Evolutionary conservation across 1,140 invertebrate genomes (phyloP).

Genomic region (Drosophila nigromelanica): DNA sequence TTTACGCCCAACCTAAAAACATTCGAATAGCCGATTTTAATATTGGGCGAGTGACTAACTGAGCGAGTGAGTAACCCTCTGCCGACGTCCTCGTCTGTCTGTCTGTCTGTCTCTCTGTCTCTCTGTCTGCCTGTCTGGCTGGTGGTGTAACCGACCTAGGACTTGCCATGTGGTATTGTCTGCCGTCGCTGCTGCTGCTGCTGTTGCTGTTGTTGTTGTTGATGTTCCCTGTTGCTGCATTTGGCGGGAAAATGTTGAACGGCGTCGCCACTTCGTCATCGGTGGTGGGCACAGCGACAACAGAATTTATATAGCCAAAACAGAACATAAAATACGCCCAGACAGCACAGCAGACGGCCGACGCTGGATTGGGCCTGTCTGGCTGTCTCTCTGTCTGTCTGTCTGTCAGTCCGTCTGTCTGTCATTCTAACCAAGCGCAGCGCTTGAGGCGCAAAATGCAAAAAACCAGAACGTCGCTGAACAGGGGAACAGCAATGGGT

Average conservation of each 20-base stretch:
- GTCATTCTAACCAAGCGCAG: slow-evolving; percentile 43
- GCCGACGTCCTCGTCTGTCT: not conserved
- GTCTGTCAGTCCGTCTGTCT: slow-evolving; percentile 10
- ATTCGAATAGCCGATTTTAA: slow-evolving; percentile 72
- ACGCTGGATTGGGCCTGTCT: not conserved
- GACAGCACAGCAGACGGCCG: slow-evolving; percentile 31
- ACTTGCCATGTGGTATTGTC: slow-evolving; percentile 81
- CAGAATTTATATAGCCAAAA: slow-evolving; percentile 68
- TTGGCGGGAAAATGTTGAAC: slow-evolving; percentile 68
- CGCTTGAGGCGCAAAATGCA: slow-evolving; percentile 59
- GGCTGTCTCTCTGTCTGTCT: not conserved
- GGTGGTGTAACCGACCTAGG: slow-evolving; percentile 81
- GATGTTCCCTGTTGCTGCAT: slow-evolving; percentile 46
- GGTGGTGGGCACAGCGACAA: slow-evolving; percentile 47
- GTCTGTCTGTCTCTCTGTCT: slow-evolving; percentile 9
- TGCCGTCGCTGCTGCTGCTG: slow-evolving; percentile 46
- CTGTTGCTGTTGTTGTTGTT: slow-evolving; percentile 6
- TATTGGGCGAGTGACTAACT: slow-evolving; percentile 33
- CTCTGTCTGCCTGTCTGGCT: slow-evolving; percentile 21
- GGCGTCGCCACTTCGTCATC: slow-evolving; percentile 18
- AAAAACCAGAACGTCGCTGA: slow-evolving; percentile 64
- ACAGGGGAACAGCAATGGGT: slow-evolving; percentile 69
- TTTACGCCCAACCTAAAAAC: slow-evolving; percentile 21
- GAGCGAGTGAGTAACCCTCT: slow-evolving; percentile 39
- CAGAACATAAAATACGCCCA: slow-evolving; percentile 61